Evolutionary conservation across 2,113 vertebrate genomes (phyloP).

Genomic region (Aptenodytes patagonicus): DNA sequence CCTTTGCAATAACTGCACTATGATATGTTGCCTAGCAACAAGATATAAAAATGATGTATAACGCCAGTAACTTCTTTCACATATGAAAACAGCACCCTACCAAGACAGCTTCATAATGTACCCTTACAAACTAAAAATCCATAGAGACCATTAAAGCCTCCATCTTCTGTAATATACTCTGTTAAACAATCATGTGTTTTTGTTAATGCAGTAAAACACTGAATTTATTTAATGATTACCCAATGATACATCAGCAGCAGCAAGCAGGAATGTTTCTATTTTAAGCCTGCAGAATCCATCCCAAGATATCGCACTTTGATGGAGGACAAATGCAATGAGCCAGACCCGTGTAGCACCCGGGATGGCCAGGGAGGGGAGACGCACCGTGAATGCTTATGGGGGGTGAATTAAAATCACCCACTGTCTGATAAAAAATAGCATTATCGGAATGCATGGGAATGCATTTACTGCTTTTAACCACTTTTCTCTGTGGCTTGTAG

Average conservation of each 20-base stretch:
- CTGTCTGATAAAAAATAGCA: background rate
- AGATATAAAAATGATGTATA: conserved; percentile 80
- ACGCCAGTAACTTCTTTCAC: conserved; percentile 73
- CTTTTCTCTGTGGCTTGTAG: background rate
- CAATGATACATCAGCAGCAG: conserved; percentile 44
- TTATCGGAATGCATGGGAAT: background rate
- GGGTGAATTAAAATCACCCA: background rate
- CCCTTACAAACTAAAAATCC: conserved; percentile 71
- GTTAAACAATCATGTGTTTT: conserved; percentile 81
- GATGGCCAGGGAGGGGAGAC: background rate
- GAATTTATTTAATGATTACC: conserved; percentile 71
- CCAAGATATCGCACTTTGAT: background rate
- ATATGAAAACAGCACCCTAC: conserved; percentile 72
- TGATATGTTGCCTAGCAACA: conserved; percentile 78
- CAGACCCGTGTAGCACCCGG: background rate
- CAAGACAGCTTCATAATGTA: conserved; percentile 67
- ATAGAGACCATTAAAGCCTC: conserved; percentile 68
- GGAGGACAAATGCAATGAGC: background rate
- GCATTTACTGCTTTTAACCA: background rate
- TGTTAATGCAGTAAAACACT: conserved; percentile 71
- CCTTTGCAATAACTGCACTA: conserved; percentile 69
- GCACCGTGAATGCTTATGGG: background rate
- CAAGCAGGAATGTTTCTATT: conserved; percentile 46
- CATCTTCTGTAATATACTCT: conserved; percentile 74
- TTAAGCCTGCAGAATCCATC: conserved; percentile 52